A percentile compares a stretch with the other conserved stretches of the same genome.
Evolutionary conservation across 2,797 vertebrate species (phyloP).

Genomic region (Paratrypauchen microcephalus): DNA sequence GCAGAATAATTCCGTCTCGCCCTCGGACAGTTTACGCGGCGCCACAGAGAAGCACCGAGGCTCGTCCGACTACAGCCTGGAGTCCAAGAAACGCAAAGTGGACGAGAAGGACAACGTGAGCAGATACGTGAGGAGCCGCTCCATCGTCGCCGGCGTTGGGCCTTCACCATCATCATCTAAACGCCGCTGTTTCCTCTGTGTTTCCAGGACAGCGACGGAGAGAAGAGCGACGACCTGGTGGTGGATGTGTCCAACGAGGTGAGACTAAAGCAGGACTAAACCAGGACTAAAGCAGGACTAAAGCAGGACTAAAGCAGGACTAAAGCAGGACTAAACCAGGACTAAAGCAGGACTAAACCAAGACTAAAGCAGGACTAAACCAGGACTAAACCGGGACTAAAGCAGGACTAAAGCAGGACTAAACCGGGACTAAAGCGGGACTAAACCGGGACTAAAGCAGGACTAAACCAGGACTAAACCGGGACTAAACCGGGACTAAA

Average conservation of each 20-base stretch:
- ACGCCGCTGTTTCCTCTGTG: slow-evolving; percentile 29
- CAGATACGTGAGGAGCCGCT: slow-evolving; percentile 85
- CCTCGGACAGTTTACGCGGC: slow-evolving; percentile 89
- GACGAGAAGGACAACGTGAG: slow-evolving; percentile 96
- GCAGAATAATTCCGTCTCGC: slow-evolving; percentile 94
- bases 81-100: slow-evolving; percentile 93
- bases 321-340: too few species aligned
- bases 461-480: too few species aligned
- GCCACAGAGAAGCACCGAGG: slow-evolving; percentile 92
- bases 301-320: too few species aligned
- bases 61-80: slow-evolving; percentile 89
- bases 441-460: too few species aligned
- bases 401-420: too few species aligned
- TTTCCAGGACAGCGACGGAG: slow-evolving; percentile 94
- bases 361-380: too few species aligned
- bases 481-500: too few species aligned
- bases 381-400: too few species aligned
- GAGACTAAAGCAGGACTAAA: too few species aligned
- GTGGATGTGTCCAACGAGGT: slow-evolving; percentile 99
- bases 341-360: too few species aligned
- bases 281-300: too few species aligned
- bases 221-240: slow-evolving; percentile 98
- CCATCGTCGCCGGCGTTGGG: not conserved
- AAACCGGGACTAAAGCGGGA: too few species aligned
- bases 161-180: not conserved